A percentile compares a stretch with the other conserved stretches of the same genome.
Evolutionary conservation across 2,797 vertebrate species (phyloP).

Genomic region (Acipenser transmontanus): DNA sequence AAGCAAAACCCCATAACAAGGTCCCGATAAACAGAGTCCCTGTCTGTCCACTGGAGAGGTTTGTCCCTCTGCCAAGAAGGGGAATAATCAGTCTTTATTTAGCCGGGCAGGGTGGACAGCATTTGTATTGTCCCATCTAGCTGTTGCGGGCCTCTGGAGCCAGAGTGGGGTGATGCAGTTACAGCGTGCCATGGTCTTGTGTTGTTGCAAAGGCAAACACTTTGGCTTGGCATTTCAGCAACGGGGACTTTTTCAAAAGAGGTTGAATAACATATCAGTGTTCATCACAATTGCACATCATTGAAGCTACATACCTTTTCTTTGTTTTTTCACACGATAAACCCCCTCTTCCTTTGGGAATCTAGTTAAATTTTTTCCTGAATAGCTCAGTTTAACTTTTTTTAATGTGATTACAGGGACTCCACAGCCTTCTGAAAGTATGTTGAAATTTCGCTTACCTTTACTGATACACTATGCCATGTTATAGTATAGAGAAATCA

Average conservation of each 20-base stretch:
- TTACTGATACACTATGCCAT: no score
- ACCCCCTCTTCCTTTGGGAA: no score
- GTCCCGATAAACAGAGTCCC: constrained; percentile 22
- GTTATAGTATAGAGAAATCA: no score
- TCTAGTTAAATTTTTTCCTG: no score
- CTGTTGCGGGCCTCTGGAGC: neutral
- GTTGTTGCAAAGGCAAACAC: neutral
- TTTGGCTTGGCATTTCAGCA: neutral
- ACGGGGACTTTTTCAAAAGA: neutral
- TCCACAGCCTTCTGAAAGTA: no score
- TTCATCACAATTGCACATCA: neutral
- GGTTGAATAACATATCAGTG: neutral
- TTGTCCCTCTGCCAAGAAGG: constrained; percentile 29
- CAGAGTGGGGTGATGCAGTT: neutral
- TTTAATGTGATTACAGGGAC: no score
- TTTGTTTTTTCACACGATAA: no score
- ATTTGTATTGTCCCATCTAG: constrained; percentile 14
- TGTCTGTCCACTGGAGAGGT: constrained; percentile 23
- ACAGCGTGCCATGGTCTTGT: neutral
- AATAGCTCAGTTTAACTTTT: no score
- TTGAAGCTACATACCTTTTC: neutral
- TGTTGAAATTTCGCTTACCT: no score
- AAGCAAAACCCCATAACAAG: constrained; percentile 23
- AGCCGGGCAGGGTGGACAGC: constrained; percentile 15
- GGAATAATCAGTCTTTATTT: constrained; percentile 21